A percentile compares a stretch with the other conserved stretches of the same genome.
phyloP scores from a whole-genome alignment of 2,113 vertebrate species.

The Struthidea cinerea region DNA sequence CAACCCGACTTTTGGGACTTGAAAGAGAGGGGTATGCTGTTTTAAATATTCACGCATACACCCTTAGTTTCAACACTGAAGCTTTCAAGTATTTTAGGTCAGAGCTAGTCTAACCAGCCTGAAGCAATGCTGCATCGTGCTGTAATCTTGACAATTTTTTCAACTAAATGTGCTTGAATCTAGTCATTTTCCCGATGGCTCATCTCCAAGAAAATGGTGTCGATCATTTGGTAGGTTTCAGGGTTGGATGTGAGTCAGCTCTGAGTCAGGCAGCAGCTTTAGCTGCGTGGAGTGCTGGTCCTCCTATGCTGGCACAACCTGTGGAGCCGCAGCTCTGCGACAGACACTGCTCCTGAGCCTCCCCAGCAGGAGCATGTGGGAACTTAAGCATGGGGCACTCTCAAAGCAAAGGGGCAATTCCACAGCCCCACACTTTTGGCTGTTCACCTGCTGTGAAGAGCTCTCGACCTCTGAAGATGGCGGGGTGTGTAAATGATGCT shows the following conservation, averaged over 20 bases:
- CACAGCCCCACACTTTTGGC: neutral
- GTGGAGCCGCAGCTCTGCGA: accelerated
- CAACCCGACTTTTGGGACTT: neutral
- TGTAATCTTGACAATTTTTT: constrained; percentile 36
- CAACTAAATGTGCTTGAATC: constrained; percentile 24
- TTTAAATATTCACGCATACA: neutral
- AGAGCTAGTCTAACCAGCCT: neutral
- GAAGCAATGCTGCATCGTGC: constrained; percentile 13
- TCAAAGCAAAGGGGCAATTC: neutral
- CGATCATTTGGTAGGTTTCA: constrained; percentile 53
- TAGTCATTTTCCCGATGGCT: constrained; percentile 54
- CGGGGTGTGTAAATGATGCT: neutral
- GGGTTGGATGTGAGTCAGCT: constrained; percentile 54
- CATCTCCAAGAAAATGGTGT: constrained; percentile 45
- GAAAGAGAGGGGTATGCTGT: neutral
- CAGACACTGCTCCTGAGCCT: neutral
- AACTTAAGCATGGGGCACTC: neutral
- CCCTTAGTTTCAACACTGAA: neutral
- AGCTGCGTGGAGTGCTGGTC: neutral
- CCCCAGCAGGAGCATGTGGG: neutral
- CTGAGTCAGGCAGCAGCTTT: constrained; percentile 46
- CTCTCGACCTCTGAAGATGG: neutral
- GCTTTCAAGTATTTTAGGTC: constrained; percentile 6
- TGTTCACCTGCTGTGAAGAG: neutral
- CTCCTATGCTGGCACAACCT: neutral